Evolutionary conservation across 2,113 vertebrate genomes (phyloP).

Genomic region (Nycticryphes semicollaris): DNA sequence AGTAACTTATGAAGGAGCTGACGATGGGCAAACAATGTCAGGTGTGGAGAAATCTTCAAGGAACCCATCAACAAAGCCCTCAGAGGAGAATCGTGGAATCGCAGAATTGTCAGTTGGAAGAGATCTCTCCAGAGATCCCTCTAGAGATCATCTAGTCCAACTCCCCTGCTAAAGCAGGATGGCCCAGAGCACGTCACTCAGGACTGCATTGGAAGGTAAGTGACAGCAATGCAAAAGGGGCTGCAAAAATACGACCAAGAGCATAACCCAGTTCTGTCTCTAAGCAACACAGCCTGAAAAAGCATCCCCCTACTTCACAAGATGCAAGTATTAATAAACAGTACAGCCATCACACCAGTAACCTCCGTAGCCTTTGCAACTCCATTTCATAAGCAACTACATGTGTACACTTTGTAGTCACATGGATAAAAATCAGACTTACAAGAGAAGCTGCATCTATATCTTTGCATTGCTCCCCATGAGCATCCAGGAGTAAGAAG

Average conservation of each 20-base stretch:
- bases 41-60: neutral
- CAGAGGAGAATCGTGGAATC: neutral
- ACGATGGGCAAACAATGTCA: neutral
- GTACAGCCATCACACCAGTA: neutral
- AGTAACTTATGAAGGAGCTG: neutral
- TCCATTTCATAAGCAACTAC: neutral
- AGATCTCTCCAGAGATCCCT: no score
- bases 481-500: neutral
- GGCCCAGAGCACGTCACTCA: no score
- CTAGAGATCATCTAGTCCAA: no score
- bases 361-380: neutral
- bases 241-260: neutral
- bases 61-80: neutral
- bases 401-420: neutral
- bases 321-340: neutral
- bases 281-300: neutral
- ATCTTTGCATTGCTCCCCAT: neutral
- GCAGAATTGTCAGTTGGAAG: no score
- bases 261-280: neutral
- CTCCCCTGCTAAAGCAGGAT: no score
- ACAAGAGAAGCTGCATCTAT: neutral
- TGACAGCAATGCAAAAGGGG: neutral
- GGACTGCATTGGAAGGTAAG: neutral
- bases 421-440: neutral
- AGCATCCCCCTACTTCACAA: neutral